Evolutionary conservation across 2,797 vertebrate genomes (phyloP), one percentile per base, ranked within the genome.

Genomic region (Acanthornis magna): DNA sequence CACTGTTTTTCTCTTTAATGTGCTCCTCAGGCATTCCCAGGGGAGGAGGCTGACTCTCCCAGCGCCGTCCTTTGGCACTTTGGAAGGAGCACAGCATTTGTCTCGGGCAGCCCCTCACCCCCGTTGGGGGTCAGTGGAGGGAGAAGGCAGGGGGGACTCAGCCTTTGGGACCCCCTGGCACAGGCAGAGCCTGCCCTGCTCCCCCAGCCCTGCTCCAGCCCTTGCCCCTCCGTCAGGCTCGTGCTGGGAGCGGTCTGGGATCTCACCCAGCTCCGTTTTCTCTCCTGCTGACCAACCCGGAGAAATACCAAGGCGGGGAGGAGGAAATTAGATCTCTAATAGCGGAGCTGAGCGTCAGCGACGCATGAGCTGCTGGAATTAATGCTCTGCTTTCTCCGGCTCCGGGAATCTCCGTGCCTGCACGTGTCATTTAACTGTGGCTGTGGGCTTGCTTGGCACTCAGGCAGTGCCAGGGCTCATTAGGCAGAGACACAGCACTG

Each of bases 281-380:
- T 42, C 74, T 68, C 78, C 62, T 87, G 43, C 71, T 60, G 36
- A 27, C 80, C 90, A 47, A 58, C 30, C 66, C 66, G 72, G 51
- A 89, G 79, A 57, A 96, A 74, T 3, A 67, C n/a, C 57, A 12
- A 89, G 79, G 89, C 6, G 1, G 54, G 66, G 93, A 70, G 89
- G 23, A 81, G 71, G 85, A 88, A 84, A 95, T 96, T 9, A 79
- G 70, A 21, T 91, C 73, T 78, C 32, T 93, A 43, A 47, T 84
- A 60, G 93, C 8, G 79, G 89, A 89, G 93, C 42, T 53, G 93
- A 89, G 85, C 20, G 79, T 62, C 85, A 88, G 62, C 85, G 91
- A n/a, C 0, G 73, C 47, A 32, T 94, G 95, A 96, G 95, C 95
- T 96, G 93, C 92, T 91, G 93, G 95, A 96, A 92, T 96, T 96